These are phyloP conservation scores for Rhagonycha fulva DNA, from an alignment of 2,888 invertebrate genomes.

Conservation along the genomic window DNA sequence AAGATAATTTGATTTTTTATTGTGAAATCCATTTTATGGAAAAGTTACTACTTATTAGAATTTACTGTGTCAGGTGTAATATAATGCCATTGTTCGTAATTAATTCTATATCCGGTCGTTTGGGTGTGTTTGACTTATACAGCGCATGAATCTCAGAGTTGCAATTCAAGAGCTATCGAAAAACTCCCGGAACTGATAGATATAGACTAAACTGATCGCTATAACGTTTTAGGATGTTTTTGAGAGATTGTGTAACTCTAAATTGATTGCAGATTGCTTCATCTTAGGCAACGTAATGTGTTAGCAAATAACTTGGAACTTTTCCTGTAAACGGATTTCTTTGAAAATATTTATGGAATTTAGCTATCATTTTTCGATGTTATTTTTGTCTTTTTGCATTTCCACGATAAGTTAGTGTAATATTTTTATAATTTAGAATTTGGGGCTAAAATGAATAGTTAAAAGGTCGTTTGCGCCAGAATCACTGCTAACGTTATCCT, in stretches of 20 bases:
- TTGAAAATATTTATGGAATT: not conserved
- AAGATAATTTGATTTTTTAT: not conserved
- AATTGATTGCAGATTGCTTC: conserved; percentile 12
- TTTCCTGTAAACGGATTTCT: not conserved
- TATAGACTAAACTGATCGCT: conserved; percentile 22
- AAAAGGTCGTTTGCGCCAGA: not conserved
- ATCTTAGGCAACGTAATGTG: conserved; percentile 3
- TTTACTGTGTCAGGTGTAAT: conserved; percentile 16
- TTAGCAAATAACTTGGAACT: conserved; percentile 5
- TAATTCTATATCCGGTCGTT: conserved; percentile 33
- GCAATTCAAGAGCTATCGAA: conserved; percentile 37
- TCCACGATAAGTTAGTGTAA: not conserved
- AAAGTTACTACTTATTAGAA: conserved; percentile 6
- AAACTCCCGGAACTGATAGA: conserved; percentile 29
- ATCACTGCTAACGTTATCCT: not conserved
- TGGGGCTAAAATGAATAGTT: not conserved
- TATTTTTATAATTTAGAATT: not conserved
- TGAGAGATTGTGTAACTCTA: conserved; percentile 23
- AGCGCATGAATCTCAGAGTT: conserved; percentile 41
- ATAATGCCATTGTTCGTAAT: conserved; percentile 25
- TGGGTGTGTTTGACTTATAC: conserved; percentile 41
- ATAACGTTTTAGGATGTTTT: conserved; percentile 25
- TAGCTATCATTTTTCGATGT: not conserved
- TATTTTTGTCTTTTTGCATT: not conserved
- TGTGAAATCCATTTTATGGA: not conserved